Base-by-base conservation (phyloP, 1,140 invertebrate species). In the Penaeus chinensis region DNA sequence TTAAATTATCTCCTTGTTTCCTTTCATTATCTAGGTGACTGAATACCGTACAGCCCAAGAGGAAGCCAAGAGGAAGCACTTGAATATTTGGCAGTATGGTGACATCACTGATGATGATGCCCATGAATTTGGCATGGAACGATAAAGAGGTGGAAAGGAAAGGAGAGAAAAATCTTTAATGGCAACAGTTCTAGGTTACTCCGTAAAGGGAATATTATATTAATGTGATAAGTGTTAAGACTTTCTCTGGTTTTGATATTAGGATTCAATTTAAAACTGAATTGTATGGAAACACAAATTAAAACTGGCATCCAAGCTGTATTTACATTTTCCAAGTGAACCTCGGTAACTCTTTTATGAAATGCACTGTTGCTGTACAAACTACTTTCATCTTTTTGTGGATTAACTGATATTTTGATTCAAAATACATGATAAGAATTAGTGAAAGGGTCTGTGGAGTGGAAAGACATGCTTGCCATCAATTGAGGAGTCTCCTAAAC, bases 21-120 rank as follows among this genome's bases (percentile, higher is more conserved):
- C 62, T 62, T 90, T 90, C 89, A 89, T 87, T 83, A 92, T 93
- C 16, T 90, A 95, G 95, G 89, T 97, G 87, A 93, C 94, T 61
- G 96, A 97, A 84, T 99, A 99, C 92, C 94, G 93, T 89, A 94
- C 94, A 63, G 96, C 97, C 20, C 96, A 99, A 92, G 95, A 97
- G 89, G 93, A 95, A 82, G 98, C 98, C 7, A 96, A 96, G 92
- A 95, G 95, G 89, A 94, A 95, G 77, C 96, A 97, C 92, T 93
- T 95, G 84, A 96, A 96, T 91, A 95, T 99, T 89, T 99, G 98
- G 98, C 95, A 96, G 91, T 99, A 99, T 92, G 98, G 98, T 24
- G 98, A 99, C 92, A 97, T 99, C 91, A 97, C 96, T 84, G 97
- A 97, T 90, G 98, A 99, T 91, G 97, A 99, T 93, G 96, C 96